phyloP scores from a whole-genome alignment of 2,888 invertebrate genomes.

The Cryptocephalus primarius region DNA sequence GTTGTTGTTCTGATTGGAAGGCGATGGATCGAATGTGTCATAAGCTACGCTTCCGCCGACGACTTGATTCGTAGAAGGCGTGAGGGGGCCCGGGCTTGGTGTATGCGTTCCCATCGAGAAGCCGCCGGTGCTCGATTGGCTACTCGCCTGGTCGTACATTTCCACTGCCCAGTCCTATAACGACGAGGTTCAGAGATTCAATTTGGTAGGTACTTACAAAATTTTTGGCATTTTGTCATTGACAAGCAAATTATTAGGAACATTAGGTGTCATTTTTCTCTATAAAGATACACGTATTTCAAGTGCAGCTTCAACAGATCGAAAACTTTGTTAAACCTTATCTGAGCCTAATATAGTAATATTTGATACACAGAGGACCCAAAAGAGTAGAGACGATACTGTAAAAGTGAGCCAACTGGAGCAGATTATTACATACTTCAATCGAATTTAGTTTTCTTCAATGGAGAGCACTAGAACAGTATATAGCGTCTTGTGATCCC shows the following conservation, averaged over 20 bases:
- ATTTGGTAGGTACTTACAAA: not conserved
- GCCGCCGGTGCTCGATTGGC: conserved; percentile 33
- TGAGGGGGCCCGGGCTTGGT: conserved; percentile 30
- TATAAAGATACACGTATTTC: no score
- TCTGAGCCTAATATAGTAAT: no score
- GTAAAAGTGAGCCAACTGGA: no score
- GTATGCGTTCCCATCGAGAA: conserved; percentile 30
- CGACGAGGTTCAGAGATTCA: not conserved
- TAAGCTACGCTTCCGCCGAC: conserved; percentile 12
- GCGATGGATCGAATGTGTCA: conserved; percentile 17
- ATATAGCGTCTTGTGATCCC: no score
- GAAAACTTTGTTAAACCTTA: no score
- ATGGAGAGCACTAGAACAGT: no score
- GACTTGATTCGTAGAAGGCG: conserved; percentile 18
- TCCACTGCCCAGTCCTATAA: conserved; percentile 34
- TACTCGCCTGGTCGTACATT: conserved; percentile 39
- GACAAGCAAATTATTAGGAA: not conserved
- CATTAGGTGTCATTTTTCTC: not conserved
- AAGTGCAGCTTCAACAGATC: no score
- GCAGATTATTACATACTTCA: no score
- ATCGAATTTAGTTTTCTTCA: no score
- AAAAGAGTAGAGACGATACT: no score
- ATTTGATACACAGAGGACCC: no score
- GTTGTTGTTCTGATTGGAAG: conserved; percentile 10
- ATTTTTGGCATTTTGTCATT: not conserved